Conservation (phyloP, 2,113 vertebrate genomes). For the Zosterops pallidus region DNA sequence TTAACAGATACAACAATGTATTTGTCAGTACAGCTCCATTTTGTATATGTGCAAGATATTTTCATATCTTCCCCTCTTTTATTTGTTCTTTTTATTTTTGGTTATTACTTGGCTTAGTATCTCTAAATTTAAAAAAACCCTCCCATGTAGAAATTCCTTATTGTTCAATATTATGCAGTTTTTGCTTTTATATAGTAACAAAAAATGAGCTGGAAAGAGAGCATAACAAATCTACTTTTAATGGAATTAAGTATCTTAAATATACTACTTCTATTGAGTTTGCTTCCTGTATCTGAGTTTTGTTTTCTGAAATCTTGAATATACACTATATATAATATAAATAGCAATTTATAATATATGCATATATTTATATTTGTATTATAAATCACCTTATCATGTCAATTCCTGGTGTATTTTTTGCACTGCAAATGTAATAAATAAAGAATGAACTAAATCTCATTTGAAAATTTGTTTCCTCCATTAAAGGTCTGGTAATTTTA, state of each 20-base stretch:
- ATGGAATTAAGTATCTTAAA: not conserved
- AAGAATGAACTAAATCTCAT: not conserved
- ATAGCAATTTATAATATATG: not conserved
- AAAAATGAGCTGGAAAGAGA: not conserved
- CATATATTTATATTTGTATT: not conserved
- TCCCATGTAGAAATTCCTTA: not conserved
- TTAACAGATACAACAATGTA: not conserved
- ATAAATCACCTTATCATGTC: not conserved
- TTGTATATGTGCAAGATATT: not conserved
- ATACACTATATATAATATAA: not conserved
- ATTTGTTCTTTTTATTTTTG: not conserved
- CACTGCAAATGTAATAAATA: not conserved
- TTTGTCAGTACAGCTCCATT: not conserved
- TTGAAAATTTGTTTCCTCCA: not conserved
- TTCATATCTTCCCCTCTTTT: not conserved
- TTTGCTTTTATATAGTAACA: not conserved
- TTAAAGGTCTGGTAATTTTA: not conserved
- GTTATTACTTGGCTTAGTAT: not conserved
- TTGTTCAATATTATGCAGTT: not conserved
- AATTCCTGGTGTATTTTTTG: not conserved
- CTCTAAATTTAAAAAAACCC: not conserved
- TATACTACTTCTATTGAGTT: not conserved
- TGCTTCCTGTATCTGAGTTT: not conserved
- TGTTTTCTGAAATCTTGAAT: not conserved
- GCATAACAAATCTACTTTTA: not conserved